Conservation (phyloP, 2,113 vertebrate genomes). For the Callorhinus ursinus region DNA sequence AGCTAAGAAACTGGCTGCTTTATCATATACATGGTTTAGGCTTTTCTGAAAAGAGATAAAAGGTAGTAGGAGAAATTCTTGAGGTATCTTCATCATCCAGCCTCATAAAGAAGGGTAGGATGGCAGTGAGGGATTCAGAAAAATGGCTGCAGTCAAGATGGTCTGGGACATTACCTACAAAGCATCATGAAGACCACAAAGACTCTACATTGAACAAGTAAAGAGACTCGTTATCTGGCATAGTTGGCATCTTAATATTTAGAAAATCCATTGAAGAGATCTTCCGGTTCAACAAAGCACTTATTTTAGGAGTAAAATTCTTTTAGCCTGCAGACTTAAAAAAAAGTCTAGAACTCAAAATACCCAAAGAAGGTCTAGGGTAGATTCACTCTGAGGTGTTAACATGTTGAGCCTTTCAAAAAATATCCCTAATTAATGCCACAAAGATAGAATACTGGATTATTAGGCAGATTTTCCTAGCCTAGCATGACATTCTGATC, state of each 20-base stretch:
- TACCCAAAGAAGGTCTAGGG: background rate
- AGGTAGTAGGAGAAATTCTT: background rate
- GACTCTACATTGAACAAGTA: background rate
- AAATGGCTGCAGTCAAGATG: background rate
- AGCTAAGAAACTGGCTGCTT: background rate
- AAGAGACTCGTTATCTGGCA: background rate
- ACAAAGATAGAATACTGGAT: slow-evolving; percentile 31
- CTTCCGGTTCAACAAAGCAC: background rate
- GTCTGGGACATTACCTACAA: background rate
- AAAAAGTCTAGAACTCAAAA: slow-evolving; percentile 10
- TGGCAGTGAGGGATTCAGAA: background rate
- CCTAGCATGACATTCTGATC: background rate
- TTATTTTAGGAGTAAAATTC: slow-evolving; percentile 35
- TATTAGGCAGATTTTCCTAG: background rate
- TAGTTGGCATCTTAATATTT: background rate
- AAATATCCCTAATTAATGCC: slow-evolving; percentile 42
- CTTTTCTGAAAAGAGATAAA: background rate
- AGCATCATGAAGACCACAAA: background rate
- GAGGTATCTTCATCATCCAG: background rate
- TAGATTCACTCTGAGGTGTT: slow-evolving; percentile 3
- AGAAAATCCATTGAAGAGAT: background rate
- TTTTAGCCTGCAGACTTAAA: background rate
- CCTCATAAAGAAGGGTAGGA: background rate
- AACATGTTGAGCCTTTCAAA: background rate
- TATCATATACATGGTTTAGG: background rate